phyloP scores from a whole-genome alignment of 2,797 vertebrate genomes.

The Microctenopoma lineatum region DNA sequence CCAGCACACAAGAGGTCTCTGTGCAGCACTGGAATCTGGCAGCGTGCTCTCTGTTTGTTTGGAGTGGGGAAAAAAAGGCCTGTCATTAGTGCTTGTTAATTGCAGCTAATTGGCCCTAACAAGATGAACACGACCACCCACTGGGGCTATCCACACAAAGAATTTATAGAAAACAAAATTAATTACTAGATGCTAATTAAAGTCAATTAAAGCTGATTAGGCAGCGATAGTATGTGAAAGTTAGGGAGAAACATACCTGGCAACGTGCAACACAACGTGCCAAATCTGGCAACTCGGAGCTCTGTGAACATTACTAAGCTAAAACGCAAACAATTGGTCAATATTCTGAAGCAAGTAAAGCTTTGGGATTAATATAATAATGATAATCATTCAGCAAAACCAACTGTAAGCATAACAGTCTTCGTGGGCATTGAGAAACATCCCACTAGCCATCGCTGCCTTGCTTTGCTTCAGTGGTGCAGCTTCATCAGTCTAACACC shows the following conservation, averaged over 20 bases:
- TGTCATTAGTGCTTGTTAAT: slow-evolving; percentile 99
- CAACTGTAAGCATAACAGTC: not conserved
- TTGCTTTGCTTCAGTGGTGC: not conserved
- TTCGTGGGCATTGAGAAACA: not conserved
- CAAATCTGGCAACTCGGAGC: slow-evolving; percentile 26
- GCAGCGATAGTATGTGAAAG: slow-evolving; percentile 78
- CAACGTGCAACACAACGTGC: slow-evolving; percentile 33
- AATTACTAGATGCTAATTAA: slow-evolving; percentile 99
- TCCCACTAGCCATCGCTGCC: not conserved
- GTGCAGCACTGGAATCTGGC: slow-evolving; percentile 77
- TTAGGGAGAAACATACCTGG: slow-evolving; percentile 62
- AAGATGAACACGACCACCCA: slow-evolving; percentile 98
- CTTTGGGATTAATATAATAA: not conserved
- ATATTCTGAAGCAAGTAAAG: too few relatives aligned
- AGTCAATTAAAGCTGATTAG: slow-evolving; percentile 94
- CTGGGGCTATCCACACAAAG: slow-evolving; percentile 96
- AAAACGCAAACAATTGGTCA: too few relatives aligned
- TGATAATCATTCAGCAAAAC: not conserved
- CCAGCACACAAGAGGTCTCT: slow-evolving; percentile 74
- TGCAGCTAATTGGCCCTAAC: slow-evolving; percentile 99
- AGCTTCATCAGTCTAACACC: slow-evolving; percentile 60
- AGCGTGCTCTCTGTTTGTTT: slow-evolving; percentile 92
- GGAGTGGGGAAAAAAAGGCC: slow-evolving; percentile 84
- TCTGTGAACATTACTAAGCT: too few relatives aligned
- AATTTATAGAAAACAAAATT: slow-evolving; percentile 98